These are phyloP conservation scores for Sycobia sp. DNA, from an alignment of 1,140 invertebrate genomes.

Conservation along the genomic window DNA sequence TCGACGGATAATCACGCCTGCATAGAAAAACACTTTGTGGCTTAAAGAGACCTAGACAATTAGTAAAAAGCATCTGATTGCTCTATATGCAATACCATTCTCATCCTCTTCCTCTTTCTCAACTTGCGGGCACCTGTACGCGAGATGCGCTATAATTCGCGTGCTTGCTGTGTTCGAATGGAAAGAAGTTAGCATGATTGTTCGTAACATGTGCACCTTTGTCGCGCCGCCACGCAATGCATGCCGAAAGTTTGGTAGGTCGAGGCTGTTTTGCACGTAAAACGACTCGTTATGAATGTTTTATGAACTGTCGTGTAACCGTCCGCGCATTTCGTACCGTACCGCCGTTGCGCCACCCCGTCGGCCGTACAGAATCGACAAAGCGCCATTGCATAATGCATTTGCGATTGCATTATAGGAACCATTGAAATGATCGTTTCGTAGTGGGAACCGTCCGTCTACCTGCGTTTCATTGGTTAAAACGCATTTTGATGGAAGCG, in stretches of 20 bases:
- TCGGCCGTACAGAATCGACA: slow-evolving; percentile 7
- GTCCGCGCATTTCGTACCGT: background rate
- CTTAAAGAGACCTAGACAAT: too few relatives aligned
- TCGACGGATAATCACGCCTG: too few relatives aligned
- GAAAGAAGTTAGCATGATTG: slow-evolving; percentile 32
- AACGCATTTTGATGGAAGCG: slow-evolving; percentile 13
- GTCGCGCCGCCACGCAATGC: slow-evolving; percentile 28
- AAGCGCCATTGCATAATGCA: slow-evolving; percentile 27
- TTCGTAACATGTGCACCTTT: slow-evolving; percentile 39
- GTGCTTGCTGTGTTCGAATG: too few relatives aligned
- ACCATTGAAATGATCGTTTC: slow-evolving; percentile 1
- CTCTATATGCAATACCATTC: too few relatives aligned
- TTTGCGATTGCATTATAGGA: slow-evolving; percentile 27
- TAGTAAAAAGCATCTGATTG: too few relatives aligned
- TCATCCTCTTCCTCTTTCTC: too few relatives aligned
- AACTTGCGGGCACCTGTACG: background rate
- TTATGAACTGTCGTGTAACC: slow-evolving; percentile 33
- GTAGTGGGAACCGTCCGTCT: background rate
- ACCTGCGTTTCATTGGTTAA: slow-evolving; percentile 8
- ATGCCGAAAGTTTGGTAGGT: slow-evolving; percentile 18
- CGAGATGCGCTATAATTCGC: too few relatives aligned
- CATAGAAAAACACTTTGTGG: too few relatives aligned
- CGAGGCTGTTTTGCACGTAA: slow-evolving; percentile 35
- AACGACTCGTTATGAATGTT: slow-evolving; percentile 42
- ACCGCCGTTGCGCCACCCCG: too few relatives aligned